phyloP scores from a whole-genome alignment of 2,888 invertebrate genomes.

The Tinea trinotella region DNA sequence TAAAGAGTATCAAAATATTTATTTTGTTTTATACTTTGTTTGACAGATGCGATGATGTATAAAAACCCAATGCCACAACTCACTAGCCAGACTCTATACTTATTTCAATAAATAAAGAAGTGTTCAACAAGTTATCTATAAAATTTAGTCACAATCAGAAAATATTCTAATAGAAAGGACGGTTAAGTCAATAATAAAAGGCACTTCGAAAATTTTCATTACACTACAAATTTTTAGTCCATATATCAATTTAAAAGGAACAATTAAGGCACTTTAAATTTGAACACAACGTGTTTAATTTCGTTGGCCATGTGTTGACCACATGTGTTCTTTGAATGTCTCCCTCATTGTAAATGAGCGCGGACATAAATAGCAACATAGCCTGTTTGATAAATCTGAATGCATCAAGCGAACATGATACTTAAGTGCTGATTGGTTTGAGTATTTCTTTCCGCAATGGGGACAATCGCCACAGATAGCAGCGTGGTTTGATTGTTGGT shows the following conservation, averaged over 20 bases:
- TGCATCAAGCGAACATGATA: slow-evolving; percentile 79
- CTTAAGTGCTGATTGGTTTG: slow-evolving; percentile 79
- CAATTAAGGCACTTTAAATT: slow-evolving; percentile 46
- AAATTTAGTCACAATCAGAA: not conserved
- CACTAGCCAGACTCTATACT: too few species aligned
- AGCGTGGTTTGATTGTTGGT: slow-evolving; percentile 62
- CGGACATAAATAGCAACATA: slow-evolving; percentile 79
- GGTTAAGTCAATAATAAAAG: not conserved
- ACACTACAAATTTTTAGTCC: not conserved
- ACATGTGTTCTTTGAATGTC: slow-evolving; percentile 79
- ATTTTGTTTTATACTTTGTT: too few species aligned
- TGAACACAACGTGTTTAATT: slow-evolving; percentile 47
- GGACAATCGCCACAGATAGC: slow-evolving; percentile 77
- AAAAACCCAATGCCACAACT: too few species aligned
- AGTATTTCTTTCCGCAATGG: slow-evolving; percentile 78
- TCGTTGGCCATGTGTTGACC: slow-evolving; percentile 75
- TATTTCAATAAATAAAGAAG: too few species aligned
- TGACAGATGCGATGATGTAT: too few species aligned
- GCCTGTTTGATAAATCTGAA: slow-evolving; percentile 77
- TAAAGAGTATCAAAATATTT: too few species aligned
- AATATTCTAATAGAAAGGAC: slow-evolving; percentile 3
- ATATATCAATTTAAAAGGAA: slow-evolving; percentile 18
- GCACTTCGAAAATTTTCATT: not conserved
- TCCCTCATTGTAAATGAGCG: slow-evolving; percentile 78
- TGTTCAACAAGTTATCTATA: too few species aligned